Evolutionary conservation across 2,797 vertebrate genomes (phyloP).

Genomic region (Fringilla coelebs): DNA sequence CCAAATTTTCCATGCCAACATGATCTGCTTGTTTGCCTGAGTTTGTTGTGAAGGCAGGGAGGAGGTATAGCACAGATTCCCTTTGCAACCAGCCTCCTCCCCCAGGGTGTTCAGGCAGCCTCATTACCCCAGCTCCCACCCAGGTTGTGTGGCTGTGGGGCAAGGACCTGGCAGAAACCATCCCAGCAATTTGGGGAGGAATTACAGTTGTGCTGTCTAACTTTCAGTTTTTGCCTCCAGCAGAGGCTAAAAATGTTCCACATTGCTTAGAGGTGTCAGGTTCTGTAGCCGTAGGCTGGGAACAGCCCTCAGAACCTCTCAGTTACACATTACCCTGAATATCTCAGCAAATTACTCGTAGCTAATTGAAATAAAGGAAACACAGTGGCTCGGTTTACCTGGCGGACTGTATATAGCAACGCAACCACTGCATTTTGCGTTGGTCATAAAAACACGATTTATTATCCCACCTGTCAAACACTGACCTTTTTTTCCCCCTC

Average conservation of each 20-base stretch:
- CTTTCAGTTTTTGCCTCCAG: slow-evolving; percentile 49
- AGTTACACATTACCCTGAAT: slow-evolving; percentile 54
- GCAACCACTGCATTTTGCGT: background rate
- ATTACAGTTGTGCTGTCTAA: background rate
- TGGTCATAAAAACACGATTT: slow-evolving; percentile 25
- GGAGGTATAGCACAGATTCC: fast-evolving
- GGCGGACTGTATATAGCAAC: background rate
- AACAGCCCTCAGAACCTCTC: slow-evolving; percentile 47
- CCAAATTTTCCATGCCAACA: fast-evolving
- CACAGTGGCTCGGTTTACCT: background rate
- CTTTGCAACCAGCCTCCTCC: background rate
- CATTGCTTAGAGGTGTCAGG: slow-evolving; percentile 52
- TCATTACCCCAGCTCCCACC: background rate
- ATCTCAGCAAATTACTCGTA: slow-evolving; percentile 38
- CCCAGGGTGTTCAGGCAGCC: background rate
- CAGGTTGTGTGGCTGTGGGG: background rate
- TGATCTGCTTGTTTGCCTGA: background rate
- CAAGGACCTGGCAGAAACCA: slow-evolving; percentile 34
- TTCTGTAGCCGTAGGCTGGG: slow-evolving; percentile 40
- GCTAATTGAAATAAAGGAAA: slow-evolving; percentile 59
- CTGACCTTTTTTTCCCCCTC: background rate
- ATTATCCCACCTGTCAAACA: slow-evolving; percentile 41
- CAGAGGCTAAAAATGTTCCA: slow-evolving; percentile 47
- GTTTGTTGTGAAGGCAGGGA: background rate
- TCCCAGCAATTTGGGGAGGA: background rate